Evolutionary conservation across 2,888 invertebrate genomes (phyloP).

Genomic region (Rhorus exstirpatorius): DNA sequence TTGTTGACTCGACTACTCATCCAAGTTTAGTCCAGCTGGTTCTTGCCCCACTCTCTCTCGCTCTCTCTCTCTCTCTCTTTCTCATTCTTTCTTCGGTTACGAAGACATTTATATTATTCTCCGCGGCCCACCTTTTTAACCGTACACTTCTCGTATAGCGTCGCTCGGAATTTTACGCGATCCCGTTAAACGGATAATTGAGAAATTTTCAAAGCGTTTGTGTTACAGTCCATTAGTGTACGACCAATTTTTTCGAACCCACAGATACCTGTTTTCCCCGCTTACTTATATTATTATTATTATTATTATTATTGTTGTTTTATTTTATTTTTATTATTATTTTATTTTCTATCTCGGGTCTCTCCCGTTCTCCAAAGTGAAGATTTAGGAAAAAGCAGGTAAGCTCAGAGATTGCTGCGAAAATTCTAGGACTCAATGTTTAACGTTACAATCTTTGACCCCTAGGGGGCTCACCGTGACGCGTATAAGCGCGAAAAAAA

Average conservation of each 20-base stretch:
- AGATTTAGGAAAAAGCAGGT: no score
- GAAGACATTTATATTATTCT: slow-evolving; percentile 49
- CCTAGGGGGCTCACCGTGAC: no score
- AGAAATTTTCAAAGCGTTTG: slow-evolving; percentile 36
- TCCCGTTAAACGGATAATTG: slow-evolving; percentile 75
- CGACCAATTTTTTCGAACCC: not conserved
- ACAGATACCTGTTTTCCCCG: not conserved
- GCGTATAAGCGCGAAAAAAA: no score
- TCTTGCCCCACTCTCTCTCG: slow-evolving; percentile 25
- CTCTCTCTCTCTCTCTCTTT: not conserved
- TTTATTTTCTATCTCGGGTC: no score
- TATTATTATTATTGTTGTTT: no score
- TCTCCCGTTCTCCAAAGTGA: no score
- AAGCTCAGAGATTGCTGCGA: no score
- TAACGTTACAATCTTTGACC: no score
- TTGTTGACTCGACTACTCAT: slow-evolving; percentile 21
- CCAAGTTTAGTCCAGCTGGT: slow-evolving; percentile 41
- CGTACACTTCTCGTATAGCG: slow-evolving; percentile 18
- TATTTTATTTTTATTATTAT: not conserved
- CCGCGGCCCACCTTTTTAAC: slow-evolving; percentile 52
- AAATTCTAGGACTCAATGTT: no score
- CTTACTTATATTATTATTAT: not conserved
- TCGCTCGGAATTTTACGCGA: slow-evolving; percentile 43
- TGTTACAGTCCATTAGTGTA: not conserved
- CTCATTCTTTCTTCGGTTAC: slow-evolving; percentile 19